Evolutionary conservation across 2,888 invertebrate species (phyloP).

Genomic region (Agriopis leucophaearia): DNA sequence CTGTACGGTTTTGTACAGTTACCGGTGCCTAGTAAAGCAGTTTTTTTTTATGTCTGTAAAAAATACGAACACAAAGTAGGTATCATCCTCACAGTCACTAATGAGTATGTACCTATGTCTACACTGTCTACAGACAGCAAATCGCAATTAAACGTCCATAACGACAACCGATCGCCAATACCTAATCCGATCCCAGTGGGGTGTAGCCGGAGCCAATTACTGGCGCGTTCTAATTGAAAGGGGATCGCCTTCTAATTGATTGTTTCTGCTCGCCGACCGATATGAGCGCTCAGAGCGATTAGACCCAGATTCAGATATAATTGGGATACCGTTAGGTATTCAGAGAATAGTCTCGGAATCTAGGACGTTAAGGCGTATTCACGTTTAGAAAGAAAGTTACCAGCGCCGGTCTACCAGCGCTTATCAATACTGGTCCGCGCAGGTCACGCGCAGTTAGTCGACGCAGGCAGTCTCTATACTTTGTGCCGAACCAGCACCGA

Average conservation of each 20-base stretch:
- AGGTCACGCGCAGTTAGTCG: too few relatives aligned
- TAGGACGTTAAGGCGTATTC: too few relatives aligned
- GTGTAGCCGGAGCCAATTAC: constrained; percentile 73
- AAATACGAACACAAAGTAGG: too few relatives aligned
- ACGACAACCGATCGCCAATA: constrained; percentile 31
- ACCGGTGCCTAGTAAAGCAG: too few relatives aligned
- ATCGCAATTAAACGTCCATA: constrained; percentile 28
- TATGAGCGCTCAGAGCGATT: constrained; percentile 58
- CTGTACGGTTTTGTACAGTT: too few relatives aligned
- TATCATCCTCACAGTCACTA: background rate
- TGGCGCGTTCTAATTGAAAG: constrained; percentile 80
- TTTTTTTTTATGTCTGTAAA: too few relatives aligned
- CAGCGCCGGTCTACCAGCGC: too few relatives aligned
- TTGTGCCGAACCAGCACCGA: too few relatives aligned
- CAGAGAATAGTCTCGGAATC: too few relatives aligned
- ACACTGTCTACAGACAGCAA: background rate
- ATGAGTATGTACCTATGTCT: background rate
- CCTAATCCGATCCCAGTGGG: constrained; percentile 56
- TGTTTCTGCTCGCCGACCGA: constrained; percentile 79
- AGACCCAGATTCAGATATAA: background rate
- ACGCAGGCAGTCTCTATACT: too few relatives aligned
- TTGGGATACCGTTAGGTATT: background rate
- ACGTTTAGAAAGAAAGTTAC: too few relatives aligned
- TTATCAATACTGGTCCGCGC: too few relatives aligned
- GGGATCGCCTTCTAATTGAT: constrained; percentile 82